A percentile compares a stretch with the other conserved stretches of the same genome.
These are phyloP conservation scores for Nymphalis polychloros DNA, from an alignment of 2,888 invertebrate species.

Conservation along the genomic window DNA sequence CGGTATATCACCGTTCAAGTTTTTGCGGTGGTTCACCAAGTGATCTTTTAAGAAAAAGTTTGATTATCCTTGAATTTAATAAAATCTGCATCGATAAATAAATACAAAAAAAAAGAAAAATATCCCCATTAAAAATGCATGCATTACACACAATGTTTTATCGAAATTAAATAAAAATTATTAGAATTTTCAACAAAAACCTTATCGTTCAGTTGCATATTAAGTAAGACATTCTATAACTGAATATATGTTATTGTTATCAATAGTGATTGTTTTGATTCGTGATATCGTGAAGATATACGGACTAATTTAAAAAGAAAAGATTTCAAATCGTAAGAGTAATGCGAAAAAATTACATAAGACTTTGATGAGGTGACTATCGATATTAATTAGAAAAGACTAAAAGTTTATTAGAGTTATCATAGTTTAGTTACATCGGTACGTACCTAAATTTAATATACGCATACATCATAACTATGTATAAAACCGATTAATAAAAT, in stretches of 20 bases:
- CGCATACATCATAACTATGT: no score
- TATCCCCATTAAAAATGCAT: slow-evolving; percentile 12
- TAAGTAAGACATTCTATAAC: not conserved
- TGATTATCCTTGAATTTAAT: not conserved
- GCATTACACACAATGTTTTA: slow-evolving; percentile 10
- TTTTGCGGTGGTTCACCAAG: not conserved
- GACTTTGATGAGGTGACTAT: no score
- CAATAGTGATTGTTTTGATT: not conserved
- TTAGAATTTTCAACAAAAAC: not conserved
- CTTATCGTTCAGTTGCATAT: not conserved
- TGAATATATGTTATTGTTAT: not conserved
- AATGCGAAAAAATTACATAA: no score
- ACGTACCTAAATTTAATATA: no score
- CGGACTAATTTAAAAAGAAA: no score
- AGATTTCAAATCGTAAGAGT: no score
- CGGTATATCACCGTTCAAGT: not conserved
- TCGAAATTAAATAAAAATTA: slow-evolving; percentile 15
- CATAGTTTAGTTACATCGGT: no score
- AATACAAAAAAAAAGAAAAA: slow-evolving; percentile 15
- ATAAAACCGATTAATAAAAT: no score
- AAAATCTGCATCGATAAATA: slow-evolving; percentile 17
- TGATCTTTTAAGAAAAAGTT: slow-evolving; percentile 19
- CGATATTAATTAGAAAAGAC: no score
- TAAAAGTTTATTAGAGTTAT: no score
- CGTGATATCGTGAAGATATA: no score